Percentiles rank a stretch among this genome's conserved stretches.
These are phyloP conservation scores for Cuniculus paca DNA, from an alignment of 2,797 vertebrate genomes.

Conservation along the genomic window DNA sequence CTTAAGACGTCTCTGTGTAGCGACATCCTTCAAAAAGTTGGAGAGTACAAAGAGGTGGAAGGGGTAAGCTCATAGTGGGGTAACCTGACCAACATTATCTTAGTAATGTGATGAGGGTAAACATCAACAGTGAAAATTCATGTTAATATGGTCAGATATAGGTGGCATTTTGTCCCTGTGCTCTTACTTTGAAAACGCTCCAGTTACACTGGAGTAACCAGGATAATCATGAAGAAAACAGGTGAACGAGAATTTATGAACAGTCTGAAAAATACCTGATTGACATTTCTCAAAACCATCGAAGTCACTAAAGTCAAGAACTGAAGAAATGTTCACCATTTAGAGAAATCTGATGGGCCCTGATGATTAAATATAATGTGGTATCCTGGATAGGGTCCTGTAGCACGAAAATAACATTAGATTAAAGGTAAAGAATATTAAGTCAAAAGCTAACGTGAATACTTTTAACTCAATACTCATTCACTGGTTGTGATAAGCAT, in stretches of 20 bases:
- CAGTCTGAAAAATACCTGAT: not conserved
- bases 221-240: not conserved
- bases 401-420: not conserved
- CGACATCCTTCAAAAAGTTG: not conserved
- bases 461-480: not conserved
- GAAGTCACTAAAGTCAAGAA: not conserved
- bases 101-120: too few species aligned
- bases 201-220: not conserved
- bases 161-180: not conserved
- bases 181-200: not conserved
- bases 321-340: not conserved
- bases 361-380: not conserved
- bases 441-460: not conserved
- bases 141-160: not conserved
- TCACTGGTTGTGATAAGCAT: not conserved
- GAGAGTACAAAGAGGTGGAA: not conserved
- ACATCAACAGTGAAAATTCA: not conserved
- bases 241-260: not conserved
- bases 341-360: not conserved
- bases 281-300: not conserved
- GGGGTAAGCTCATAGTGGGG: not conserved
- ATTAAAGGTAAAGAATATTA: not conserved
- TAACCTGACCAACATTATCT: not conserved
- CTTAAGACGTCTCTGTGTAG: not conserved
- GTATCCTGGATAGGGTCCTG: not conserved